Conservation (phyloP, 2,113 vertebrate species). For the Acanthochromis polyacanthus region DNA sequence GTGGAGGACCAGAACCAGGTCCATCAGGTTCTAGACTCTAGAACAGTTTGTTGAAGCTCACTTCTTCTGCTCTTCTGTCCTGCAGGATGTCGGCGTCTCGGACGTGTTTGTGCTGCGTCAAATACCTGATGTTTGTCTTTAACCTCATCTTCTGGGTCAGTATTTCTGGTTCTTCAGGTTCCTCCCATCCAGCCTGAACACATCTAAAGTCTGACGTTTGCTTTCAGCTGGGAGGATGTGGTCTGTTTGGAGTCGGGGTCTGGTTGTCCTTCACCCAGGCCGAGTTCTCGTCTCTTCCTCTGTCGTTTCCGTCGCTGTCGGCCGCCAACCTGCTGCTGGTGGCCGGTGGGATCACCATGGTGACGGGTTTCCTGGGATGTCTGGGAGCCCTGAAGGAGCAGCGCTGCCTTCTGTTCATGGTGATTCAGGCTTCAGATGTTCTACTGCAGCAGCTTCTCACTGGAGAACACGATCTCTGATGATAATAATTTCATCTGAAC, state of each 20-base stretch:
- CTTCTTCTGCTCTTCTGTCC: neutral
- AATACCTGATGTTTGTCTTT: slow-evolving; percentile 89
- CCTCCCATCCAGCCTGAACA: too few species aligned
- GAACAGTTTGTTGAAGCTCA: too few species aligned
- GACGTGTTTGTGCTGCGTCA: slow-evolving; percentile 86
- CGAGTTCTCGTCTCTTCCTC: slow-evolving; percentile 88
- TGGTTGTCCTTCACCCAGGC: slow-evolving; percentile 90
- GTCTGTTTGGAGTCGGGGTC: slow-evolving; percentile 88
- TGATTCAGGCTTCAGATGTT: slow-evolving; percentile 62
- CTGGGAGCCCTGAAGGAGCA: slow-evolving; percentile 90
- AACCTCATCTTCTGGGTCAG: slow-evolving; percentile 92
- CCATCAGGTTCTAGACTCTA: too few species aligned
- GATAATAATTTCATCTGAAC: too few species aligned
- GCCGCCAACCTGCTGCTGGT: slow-evolving; percentile 88
- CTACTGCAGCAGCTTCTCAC: too few species aligned
- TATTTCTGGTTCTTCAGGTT: slow-evolving; percentile 30
- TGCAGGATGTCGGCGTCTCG: slow-evolving; percentile 80
- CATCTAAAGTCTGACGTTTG: neutral
- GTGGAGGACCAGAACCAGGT: too few species aligned
- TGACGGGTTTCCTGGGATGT: slow-evolving; percentile 90
- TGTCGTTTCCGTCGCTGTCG: slow-evolving; percentile 88
- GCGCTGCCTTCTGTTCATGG: slow-evolving; percentile 87
- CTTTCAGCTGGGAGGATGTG: slow-evolving; percentile 88
- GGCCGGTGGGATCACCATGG: slow-evolving; percentile 88
- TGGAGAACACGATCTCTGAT: too few species aligned